A percentile compares a stretch with the other conserved stretches of the same genome.
Conservation (phyloP, 1,140 invertebrate genomes). For the Bombus affinis region DNA sequence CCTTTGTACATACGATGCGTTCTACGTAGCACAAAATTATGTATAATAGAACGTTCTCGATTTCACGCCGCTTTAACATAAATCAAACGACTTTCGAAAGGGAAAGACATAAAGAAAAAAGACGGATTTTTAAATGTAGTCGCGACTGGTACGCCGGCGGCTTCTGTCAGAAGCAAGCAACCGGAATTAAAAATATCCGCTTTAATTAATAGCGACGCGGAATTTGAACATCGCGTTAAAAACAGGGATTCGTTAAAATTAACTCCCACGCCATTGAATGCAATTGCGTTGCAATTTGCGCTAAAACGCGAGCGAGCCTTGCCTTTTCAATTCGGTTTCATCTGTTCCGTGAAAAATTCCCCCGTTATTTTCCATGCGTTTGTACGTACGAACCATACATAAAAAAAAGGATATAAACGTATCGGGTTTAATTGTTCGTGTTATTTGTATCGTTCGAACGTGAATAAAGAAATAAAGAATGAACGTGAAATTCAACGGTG, state of each 20-base stretch:
- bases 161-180: neutral
- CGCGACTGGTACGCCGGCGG: too few species aligned
- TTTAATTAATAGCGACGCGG: constrained; percentile 30
- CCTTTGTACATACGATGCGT: too few species aligned
- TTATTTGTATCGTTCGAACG: constrained; percentile 4
- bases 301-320: neutral
- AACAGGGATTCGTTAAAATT: constrained; percentile 25
- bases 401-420: neutral
- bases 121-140: neutral
- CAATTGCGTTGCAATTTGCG: constrained; percentile 21
- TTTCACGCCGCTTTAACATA: neutral
- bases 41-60: neutral
- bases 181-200: constrained; percentile 24
- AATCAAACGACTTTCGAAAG: neutral
- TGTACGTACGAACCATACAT: too few species aligned
- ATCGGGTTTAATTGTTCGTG: constrained; percentile 4
- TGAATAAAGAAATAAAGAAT: neutral
- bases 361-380: neutral
- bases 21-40: neutral
- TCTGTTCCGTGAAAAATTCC: constrained; percentile 2
- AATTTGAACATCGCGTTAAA: constrained; percentile 14
- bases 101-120: neutral
- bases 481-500: neutral
- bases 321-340: constrained; percentile 11
- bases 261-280: constrained; percentile 13